These are phyloP conservation scores for Gobionotothen gibberifrons DNA, from an alignment of 2,797 vertebrate species.

Conservation along the genomic window DNA sequence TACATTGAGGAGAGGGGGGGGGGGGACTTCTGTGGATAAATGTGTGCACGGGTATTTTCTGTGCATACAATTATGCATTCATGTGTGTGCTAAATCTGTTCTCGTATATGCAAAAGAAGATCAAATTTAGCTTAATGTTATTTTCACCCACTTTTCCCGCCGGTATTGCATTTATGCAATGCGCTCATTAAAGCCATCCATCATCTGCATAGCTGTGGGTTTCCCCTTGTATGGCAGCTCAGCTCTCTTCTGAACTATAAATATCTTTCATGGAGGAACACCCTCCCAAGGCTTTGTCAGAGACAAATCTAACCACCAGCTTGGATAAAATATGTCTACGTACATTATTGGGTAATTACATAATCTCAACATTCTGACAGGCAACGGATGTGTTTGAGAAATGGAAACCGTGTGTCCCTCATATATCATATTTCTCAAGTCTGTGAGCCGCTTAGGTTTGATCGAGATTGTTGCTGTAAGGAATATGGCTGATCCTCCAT, in stretches of 20 bases:
- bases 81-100: slow-evolving; percentile 19
- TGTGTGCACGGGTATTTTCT: slow-evolving; percentile 7
- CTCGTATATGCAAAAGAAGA: slow-evolving; percentile 22
- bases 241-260: slow-evolving; percentile 58
- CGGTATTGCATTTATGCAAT: slow-evolving; percentile 67
- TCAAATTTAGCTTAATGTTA: slow-evolving; percentile 57
- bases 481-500: slow-evolving; percentile 47
- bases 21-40: slow-evolving; percentile 36
- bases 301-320: slow-evolving; percentile 55
- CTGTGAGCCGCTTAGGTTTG: slow-evolving; percentile 18
- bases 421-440: slow-evolving; percentile 36
- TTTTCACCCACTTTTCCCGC: slow-evolving; percentile 47
- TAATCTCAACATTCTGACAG: slow-evolving; percentile 58
- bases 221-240: slow-evolving; percentile 56
- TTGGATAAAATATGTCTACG: slow-evolving; percentile 50
- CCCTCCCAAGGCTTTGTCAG: slow-evolving; percentile 53
- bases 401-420: slow-evolving; percentile 39
- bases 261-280: slow-evolving; percentile 67
- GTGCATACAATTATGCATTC: slow-evolving; percentile 2
- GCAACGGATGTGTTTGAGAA: slow-evolving; percentile 47
- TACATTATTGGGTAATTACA: slow-evolving; percentile 56
- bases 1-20: background rate
- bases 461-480: slow-evolving; percentile 42
- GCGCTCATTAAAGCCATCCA: slow-evolving; percentile 75
- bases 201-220: slow-evolving; percentile 67